Percentiles rank a stretch among this genome's conserved stretches.
phyloP scores from a whole-genome alignment of 2,888 invertebrate species.

The Sminthurides aquaticus region DNA sequence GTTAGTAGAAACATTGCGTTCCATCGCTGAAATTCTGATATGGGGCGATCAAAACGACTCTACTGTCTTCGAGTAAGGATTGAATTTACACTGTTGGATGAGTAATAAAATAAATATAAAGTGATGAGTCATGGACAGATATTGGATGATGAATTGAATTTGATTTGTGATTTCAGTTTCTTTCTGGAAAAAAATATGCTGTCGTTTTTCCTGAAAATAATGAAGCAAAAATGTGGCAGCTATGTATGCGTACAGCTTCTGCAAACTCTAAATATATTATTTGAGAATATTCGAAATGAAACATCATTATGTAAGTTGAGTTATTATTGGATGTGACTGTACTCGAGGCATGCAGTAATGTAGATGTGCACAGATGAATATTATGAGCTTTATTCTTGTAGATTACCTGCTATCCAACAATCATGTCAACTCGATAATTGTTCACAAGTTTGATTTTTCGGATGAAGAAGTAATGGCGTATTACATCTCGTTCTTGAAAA shows the following conservation, averaged over 20 bases:
- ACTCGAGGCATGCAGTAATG: no score
- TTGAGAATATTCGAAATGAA: slow-evolving; percentile 98
- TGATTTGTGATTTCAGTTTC: slow-evolving; percentile 59
- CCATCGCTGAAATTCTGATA: slow-evolving; percentile 96
- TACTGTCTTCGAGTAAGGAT: slow-evolving; percentile 94
- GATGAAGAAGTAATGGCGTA: slow-evolving; percentile 99
- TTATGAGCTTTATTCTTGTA: no score
- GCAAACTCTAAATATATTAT: slow-evolving; percentile 96
- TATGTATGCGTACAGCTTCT: slow-evolving; percentile 96
- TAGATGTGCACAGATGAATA: no score
- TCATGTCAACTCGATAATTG: slow-evolving; percentile 98
- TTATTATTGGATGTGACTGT: no score
- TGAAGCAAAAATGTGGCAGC: slow-evolving; percentile 94
- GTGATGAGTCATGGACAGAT: neutral
- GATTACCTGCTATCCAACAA: slow-evolving; percentile 99
- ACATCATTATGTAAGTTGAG: slow-evolving; percentile 88
- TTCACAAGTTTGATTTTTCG: slow-evolving; percentile 98
- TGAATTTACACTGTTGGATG: slow-evolving; percentile 4
- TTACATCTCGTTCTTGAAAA: slow-evolving; percentile 98
- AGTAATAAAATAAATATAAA: slow-evolving; percentile 7
- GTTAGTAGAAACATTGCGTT: slow-evolving; percentile 89
- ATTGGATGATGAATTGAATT: no score
- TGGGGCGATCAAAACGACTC: slow-evolving; percentile 99
- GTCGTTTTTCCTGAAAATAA: slow-evolving; percentile 91
- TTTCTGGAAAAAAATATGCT: slow-evolving; percentile 99